These are phyloP conservation scores for Leptinotarsa undecemlineata DNA, from an alignment of 1,140 invertebrate genomes.

Conservation along the genomic window DNA sequence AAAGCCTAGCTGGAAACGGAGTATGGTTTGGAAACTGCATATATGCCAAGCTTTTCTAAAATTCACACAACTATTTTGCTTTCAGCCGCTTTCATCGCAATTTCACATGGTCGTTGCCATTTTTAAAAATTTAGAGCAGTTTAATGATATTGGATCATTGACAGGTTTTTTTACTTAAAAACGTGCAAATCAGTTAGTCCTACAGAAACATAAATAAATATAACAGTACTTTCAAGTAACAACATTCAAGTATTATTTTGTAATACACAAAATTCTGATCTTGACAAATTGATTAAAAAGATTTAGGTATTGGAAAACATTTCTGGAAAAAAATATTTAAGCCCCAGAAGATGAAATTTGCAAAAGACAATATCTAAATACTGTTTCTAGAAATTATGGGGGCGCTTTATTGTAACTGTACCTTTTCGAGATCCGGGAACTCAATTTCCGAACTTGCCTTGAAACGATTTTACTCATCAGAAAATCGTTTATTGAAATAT, in stretches of 20 bases:
- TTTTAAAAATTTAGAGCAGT: not conserved
- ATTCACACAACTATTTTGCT: not conserved
- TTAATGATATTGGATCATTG: not conserved
- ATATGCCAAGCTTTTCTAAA: not conserved
- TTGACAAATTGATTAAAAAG: not conserved
- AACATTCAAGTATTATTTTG: not conserved
- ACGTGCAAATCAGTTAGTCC: not conserved
- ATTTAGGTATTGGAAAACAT: not conserved
- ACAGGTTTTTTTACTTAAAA: not conserved
- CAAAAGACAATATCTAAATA: not conserved
- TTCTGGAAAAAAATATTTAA: too few relatives aligned
- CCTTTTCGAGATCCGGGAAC: not conserved
- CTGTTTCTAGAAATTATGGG: not conserved
- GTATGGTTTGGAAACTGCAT: not conserved
- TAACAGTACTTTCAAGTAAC: not conserved
- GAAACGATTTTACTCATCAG: not conserved
- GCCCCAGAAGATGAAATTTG: not conserved
- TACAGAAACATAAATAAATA: not conserved
- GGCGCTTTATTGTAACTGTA: not conserved
- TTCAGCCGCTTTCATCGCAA: not conserved
- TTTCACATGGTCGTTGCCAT: not conserved
- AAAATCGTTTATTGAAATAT: not conserved
- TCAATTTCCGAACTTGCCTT: not conserved
- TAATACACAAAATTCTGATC: not conserved
- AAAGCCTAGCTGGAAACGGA: not conserved